phyloP scores from a whole-genome alignment of 2,797 vertebrate genomes.

The Cossypha dichroa region DNA sequence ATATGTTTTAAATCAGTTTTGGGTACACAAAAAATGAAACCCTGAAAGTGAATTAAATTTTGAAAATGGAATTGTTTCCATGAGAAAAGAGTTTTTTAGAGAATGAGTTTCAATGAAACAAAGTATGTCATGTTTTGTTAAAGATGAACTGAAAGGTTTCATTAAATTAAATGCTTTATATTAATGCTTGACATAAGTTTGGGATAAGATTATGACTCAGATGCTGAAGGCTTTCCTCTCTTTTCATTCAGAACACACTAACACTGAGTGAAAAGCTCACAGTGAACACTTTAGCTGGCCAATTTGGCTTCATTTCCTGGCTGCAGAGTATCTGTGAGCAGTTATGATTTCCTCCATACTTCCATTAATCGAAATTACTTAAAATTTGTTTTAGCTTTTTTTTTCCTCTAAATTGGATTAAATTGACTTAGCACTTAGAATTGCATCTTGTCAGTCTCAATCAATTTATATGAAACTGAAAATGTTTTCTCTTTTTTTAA shows the following conservation, averaged over 20 bases:
- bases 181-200: background rate
- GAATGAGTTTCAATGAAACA: background rate
- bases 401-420: conserved; percentile 90
- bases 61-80: background rate
- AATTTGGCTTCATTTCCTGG: conserved; percentile 55
- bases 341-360: conserved; percentile 46
- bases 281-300: conserved; percentile 19
- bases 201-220: background rate
- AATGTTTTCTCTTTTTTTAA: background rate
- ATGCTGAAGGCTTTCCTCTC: background rate
- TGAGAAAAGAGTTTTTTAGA: background rate
- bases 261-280: conserved; percentile 12
- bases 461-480: conserved; percentile 81
- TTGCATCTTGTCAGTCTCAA: conserved; percentile 79
- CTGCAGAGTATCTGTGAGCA: conserved; percentile 28
- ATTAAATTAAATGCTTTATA: conserved; percentile 8
- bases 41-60: background rate
- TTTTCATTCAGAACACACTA: conserved; percentile 46
- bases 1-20: background rate
- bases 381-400: background rate
- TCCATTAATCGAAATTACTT: background rate
- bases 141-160: background rate
- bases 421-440: conserved; percentile 84
- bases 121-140: background rate
- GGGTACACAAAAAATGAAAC: background rate